A percentile compares a stretch with the other conserved stretches of the same genome.
phyloP scores from a whole-genome alignment of 2,113 vertebrate species.

The Macroglossus sobrinus region DNA sequence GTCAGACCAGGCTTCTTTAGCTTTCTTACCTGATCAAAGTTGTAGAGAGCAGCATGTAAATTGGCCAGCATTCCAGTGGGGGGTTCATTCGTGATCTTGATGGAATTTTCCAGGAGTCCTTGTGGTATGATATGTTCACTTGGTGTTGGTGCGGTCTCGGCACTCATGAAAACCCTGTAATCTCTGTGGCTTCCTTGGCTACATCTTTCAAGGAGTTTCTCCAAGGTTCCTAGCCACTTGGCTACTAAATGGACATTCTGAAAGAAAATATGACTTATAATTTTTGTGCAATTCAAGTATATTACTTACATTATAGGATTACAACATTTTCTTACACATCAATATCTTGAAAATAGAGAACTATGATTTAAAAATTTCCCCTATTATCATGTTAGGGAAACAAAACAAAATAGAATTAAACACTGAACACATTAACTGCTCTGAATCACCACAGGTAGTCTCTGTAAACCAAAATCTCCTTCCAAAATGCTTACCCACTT shows the following conservation, averaged over 20 bases:
- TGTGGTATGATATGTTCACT: slow-evolving; percentile 85
- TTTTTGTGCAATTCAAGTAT: neutral
- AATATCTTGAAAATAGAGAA: neutral
- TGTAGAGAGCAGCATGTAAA: slow-evolving; percentile 84
- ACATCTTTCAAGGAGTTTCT: slow-evolving; percentile 82
- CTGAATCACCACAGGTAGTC: neutral
- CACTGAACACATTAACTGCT: neutral
- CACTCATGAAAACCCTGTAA: slow-evolving; percentile 87
- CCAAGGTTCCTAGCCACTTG: slow-evolving; percentile 84
- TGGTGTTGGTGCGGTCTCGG: slow-evolving; percentile 79
- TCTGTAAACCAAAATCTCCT: neutral
- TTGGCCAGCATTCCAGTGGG: slow-evolving; percentile 86
- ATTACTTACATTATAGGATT: neutral
- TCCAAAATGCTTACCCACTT: neutral
- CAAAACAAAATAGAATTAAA: neutral
- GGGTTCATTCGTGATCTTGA: slow-evolving; percentile 89
- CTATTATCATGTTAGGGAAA: neutral
- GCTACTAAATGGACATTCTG: slow-evolving; percentile 87
- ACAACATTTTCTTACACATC: neutral
- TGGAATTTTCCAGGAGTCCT: slow-evolving; percentile 85
- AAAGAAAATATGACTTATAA: slow-evolving; percentile 35
- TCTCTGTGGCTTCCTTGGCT: slow-evolving; percentile 79
- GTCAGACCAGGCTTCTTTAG: neutral
- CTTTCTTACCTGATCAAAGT: slow-evolving; percentile 85
- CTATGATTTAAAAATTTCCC: neutral